A percentile compares a stretch with the other conserved stretches of the same genome.
Conservation (phyloP, 2,113 vertebrate genomes). For the Spea multiplicata region DNA sequence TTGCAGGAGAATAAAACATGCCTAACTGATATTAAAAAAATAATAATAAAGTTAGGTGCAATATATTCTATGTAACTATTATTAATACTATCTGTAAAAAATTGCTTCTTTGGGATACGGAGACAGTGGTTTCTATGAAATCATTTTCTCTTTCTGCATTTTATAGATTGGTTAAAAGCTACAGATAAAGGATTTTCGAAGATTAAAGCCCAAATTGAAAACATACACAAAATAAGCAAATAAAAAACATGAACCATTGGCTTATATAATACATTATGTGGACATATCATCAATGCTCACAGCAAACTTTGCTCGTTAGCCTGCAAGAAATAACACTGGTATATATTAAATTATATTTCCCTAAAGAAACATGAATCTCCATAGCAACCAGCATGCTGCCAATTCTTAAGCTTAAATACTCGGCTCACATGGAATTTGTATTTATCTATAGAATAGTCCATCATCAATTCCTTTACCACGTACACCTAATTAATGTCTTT, state of each 20-base stretch:
- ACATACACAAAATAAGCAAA: not conserved
- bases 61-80: too few species aligned
- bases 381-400: slow-evolving; percentile 28
- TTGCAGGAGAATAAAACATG: too few species aligned
- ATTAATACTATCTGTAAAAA: too few species aligned
- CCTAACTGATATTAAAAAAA: too few species aligned
- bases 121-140: too few species aligned
- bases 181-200: too few species aligned
- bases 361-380: slow-evolving; percentile 33
- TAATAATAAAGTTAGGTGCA: too few species aligned
- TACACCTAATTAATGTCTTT: slow-evolving; percentile 11
- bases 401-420: slow-evolving; percentile 17
- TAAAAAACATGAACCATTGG: slow-evolving; percentile 1
- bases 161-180: too few species aligned
- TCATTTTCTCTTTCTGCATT: too few species aligned
- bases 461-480: not conserved
- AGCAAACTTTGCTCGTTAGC: slow-evolving; percentile 46
- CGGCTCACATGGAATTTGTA: not conserved
- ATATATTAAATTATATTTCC: slow-evolving; percentile 37
- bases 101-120: too few species aligned
- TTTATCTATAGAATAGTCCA: slow-evolving; percentile 3
- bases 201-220: not conserved
- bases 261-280: slow-evolving; percentile 28
- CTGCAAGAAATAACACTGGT: slow-evolving; percentile 42
- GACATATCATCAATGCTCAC: slow-evolving; percentile 42